A percentile compares a stretch with the other conserved stretches of the same genome.
Conservation (phyloP, 2,113 vertebrate genomes). For the Archilochus colubris region DNA sequence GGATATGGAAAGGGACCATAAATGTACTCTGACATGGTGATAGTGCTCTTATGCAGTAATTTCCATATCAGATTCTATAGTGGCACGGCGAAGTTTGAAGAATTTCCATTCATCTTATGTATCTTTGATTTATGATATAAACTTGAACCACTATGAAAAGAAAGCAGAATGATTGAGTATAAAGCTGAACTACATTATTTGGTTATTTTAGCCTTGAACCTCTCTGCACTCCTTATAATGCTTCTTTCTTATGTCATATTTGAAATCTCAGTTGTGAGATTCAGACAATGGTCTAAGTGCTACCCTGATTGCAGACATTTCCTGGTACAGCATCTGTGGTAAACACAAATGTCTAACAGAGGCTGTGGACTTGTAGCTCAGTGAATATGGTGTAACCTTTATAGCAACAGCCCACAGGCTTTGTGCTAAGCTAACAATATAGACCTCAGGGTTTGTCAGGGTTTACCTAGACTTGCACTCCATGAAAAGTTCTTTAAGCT, state of each 20-base stretch:
- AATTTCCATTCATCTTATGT: not conserved
- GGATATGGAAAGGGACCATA: not conserved
- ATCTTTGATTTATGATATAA: not conserved
- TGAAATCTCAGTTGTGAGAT: not conserved
- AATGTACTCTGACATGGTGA: fast-evolving
- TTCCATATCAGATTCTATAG: not conserved
- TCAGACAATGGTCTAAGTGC: not conserved
- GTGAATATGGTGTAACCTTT: not conserved
- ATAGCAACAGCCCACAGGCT: not conserved
- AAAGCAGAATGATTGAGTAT: not conserved
- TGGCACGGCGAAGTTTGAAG: not conserved
- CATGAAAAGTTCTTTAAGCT: not conserved
- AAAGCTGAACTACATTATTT: not conserved
- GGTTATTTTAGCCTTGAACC: not conserved
- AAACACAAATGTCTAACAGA: not conserved
- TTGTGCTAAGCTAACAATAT: not conserved
- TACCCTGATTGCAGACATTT: not conserved
- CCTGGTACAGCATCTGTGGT: not conserved
- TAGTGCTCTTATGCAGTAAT: not conserved
- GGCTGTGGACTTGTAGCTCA: not conserved
- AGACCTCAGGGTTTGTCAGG: not conserved
- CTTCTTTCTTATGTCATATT: not conserved
- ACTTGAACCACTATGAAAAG: not conserved
- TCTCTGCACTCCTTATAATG: not conserved
- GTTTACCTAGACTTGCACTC: not conserved